These are phyloP conservation scores for Poecilia gillii DNA, from an alignment of 2,797 vertebrate genomes.

Conservation along the genomic window DNA sequence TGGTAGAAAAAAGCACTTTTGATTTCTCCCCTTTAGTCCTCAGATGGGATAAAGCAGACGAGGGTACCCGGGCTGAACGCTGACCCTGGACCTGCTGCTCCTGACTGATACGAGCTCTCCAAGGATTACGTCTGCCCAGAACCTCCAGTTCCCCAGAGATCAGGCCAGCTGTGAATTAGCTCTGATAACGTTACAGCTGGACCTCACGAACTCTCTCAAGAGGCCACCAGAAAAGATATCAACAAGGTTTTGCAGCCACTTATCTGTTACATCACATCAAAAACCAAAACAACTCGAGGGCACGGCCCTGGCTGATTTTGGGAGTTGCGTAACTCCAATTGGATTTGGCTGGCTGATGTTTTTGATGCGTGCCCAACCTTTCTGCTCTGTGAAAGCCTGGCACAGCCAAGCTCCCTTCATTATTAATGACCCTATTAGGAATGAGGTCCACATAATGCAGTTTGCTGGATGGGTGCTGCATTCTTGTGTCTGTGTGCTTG, in stretches of 20 bases:
- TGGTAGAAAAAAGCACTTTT: slow-evolving; percentile 13
- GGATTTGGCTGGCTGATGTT: slow-evolving; percentile 44
- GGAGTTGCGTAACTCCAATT: slow-evolving; percentile 43
- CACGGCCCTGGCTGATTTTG: slow-evolving; percentile 21
- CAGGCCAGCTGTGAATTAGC: slow-evolving; percentile 43
- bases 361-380: slow-evolving; percentile 42
- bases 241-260: slow-evolving; percentile 13
- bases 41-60: slow-evolving; percentile 34
- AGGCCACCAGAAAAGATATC: slow-evolving; percentile 11
- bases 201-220: slow-evolving; percentile 9
- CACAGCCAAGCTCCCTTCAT: slow-evolving; percentile 40
- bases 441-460: slow-evolving; percentile 29
- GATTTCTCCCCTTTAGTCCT: slow-evolving; percentile 22
- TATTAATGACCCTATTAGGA: slow-evolving; percentile 53
- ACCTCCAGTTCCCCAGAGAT: slow-evolving; percentile 32
- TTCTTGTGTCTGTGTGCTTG: slow-evolving; percentile 24
- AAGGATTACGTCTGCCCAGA: slow-evolving; percentile 43
- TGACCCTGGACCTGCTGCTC: slow-evolving; percentile 48
- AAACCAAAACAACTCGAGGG: slow-evolving; percentile 38
- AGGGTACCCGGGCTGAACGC: slow-evolving; percentile 4
- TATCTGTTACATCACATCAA: slow-evolving; percentile 29
- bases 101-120: slow-evolving; percentile 64
- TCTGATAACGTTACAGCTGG: slow-evolving; percentile 44
- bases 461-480: slow-evolving; percentile 23
- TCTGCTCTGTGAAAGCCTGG: slow-evolving; percentile 40